A percentile compares a stretch with the other conserved stretches of the same genome.
Evolutionary conservation across 2,888 invertebrate genomes (phyloP).

Genomic region (Agriopis leucophaearia): DNA sequence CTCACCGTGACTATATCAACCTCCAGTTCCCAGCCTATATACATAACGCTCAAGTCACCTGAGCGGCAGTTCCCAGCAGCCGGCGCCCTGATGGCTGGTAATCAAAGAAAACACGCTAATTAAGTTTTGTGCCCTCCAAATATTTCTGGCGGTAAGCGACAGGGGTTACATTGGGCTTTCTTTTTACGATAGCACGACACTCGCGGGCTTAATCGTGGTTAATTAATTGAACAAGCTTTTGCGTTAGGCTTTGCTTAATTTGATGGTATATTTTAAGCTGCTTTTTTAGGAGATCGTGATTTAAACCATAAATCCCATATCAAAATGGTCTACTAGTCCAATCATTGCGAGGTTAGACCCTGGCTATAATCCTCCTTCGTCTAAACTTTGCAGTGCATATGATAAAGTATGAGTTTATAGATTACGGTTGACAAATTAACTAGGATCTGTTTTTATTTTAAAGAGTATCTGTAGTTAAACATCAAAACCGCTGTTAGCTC

Average conservation of each 20-base stretch:
- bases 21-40: constrained; percentile 48
- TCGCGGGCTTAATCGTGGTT: constrained; percentile 22
- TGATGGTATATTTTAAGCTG: not conserved
- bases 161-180: constrained; percentile 27
- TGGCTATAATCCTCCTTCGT: no score
- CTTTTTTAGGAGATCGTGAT: no score
- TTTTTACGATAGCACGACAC: constrained; percentile 32
- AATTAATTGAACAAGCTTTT: constrained; percentile 19
- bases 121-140: constrained; percentile 74
- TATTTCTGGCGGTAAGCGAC: constrained; percentile 61
- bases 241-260: not conserved
- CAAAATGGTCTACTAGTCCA: no score
- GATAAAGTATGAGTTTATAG: no score
- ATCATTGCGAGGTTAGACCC: no score
- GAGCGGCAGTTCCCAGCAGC: constrained; percentile 75
- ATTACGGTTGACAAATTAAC: no score
- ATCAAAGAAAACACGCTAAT: constrained; percentile 86
- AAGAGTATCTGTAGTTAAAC: no score
- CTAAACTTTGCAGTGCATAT: no score
- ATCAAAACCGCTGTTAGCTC: no score
- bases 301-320: no score
- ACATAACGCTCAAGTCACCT: constrained; percentile 73
- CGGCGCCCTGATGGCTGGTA: constrained; percentile 82
- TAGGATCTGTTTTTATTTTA: no score
- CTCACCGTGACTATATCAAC: not conserved